phyloP scores from a whole-genome alignment of 2,797 vertebrate genomes.

The Anguilla anguilla region DNA sequence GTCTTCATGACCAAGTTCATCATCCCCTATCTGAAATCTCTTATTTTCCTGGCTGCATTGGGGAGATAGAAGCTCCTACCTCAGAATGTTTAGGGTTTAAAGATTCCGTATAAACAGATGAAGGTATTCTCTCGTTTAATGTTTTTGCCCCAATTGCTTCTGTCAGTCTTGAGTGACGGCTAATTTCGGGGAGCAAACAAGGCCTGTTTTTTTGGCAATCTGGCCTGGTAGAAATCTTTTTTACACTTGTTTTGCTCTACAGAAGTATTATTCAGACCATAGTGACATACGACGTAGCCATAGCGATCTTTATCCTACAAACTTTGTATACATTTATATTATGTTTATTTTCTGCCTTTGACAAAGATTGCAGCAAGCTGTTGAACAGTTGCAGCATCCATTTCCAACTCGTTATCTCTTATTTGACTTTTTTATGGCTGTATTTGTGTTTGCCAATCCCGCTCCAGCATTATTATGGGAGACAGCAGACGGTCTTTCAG shows the following conservation, averaged over 20 bases:
- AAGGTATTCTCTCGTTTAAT: background rate
- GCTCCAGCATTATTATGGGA: too few species aligned
- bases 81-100: background rate
- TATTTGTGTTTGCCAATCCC: too few species aligned
- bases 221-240: background rate
- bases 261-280: background rate
- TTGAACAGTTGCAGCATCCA: too few species aligned
- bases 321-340: too few species aligned
- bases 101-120: background rate
- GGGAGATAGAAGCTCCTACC: background rate
- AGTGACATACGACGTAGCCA: background rate
- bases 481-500: too few species aligned
- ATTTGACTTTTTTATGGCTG: too few species aligned
- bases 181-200: background rate
- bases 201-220: background rate
- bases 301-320: too few species aligned
- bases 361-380: too few species aligned
- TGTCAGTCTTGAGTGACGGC: background rate
- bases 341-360: too few species aligned
- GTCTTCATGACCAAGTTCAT: background rate
- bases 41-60: background rate
- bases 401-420: too few species aligned
- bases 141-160: background rate
- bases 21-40: background rate
- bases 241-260: background rate